A percentile compares a stretch with the other conserved stretches of the same genome.
Evolutionary conservation across 2,888 invertebrate genomes (phyloP).

Genomic region (Drosophila sordidula): DNA sequence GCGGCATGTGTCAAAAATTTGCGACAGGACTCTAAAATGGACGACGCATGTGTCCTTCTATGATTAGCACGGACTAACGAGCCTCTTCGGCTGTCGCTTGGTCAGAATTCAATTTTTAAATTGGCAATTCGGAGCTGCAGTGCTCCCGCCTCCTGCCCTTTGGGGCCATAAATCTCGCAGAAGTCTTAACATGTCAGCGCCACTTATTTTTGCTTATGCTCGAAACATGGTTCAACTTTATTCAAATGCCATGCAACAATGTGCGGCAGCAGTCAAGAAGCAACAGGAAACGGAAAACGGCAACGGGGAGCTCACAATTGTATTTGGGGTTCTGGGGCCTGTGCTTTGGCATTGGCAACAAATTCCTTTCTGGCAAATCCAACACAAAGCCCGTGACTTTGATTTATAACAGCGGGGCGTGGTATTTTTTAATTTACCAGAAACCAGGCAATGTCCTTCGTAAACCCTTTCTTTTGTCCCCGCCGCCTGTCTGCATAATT

Average conservation of each 20-base stretch:
- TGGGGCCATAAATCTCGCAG: conserved; percentile 61
- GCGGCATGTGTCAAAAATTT: conserved; percentile 70
- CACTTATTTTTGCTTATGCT: conserved; percentile 62
- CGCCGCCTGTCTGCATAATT: conserved; percentile 62
- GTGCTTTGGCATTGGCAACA: conserved; percentile 45
- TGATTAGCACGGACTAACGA: conserved; percentile 67
- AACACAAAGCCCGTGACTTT: conserved; percentile 76
- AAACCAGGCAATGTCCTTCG: conserved; percentile 42
- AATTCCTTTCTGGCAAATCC: conserved; percentile 76
- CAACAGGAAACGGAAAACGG: conserved; percentile 66
- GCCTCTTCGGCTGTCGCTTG: conserved; percentile 22
- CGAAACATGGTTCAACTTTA: conserved; percentile 60
- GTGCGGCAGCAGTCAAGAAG: conserved; percentile 36
- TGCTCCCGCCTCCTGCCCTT: background rate
- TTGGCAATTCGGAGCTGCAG: conserved; percentile 45
- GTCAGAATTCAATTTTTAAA: conserved; percentile 77
- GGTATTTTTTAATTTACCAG: conserved; percentile 77
- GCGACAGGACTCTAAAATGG: conserved; percentile 34
- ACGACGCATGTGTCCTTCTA: conserved; percentile 49
- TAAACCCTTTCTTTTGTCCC: conserved; percentile 17
- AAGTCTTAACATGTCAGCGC: conserved; percentile 76
- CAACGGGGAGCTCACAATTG: conserved; percentile 28
- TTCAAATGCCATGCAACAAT: conserved; percentile 59
- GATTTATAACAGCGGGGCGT: conserved; percentile 76
- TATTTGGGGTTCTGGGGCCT: conserved; percentile 11